Evolutionary conservation across 1,140 invertebrate species (phyloP).

Genomic region (Drosophila pandora): DNA sequence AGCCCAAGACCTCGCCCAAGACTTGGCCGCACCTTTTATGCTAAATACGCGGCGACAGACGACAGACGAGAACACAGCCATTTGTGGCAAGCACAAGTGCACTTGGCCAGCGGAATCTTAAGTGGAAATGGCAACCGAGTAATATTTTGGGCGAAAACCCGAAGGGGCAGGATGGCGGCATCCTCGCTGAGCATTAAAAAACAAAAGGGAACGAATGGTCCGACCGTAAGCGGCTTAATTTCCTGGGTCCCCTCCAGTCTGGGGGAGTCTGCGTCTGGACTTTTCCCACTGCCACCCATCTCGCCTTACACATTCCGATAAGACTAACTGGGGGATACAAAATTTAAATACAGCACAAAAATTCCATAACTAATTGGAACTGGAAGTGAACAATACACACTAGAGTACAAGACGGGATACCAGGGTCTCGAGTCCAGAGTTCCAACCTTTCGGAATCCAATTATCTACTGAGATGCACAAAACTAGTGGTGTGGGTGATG

Average conservation of each 20-base stretch:
- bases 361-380: constrained; percentile 65
- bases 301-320: constrained; percentile 34
- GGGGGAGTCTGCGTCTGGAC: constrained; percentile 3
- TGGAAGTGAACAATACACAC: constrained; percentile 42
- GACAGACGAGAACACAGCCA: constrained; percentile 51
- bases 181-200: constrained; percentile 60
- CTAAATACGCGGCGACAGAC: constrained; percentile 59
- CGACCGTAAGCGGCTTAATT: constrained; percentile 76
- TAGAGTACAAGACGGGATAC: background rate
- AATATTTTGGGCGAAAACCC: constrained; percentile 42
- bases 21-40: constrained; percentile 71
- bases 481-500: constrained; percentile 7
- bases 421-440: background rate
- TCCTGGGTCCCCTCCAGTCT: constrained; percentile 2
- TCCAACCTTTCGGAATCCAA: constrained; percentile 51
- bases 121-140: constrained; percentile 74
- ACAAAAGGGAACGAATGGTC: constrained; percentile 51
- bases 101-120: constrained; percentile 74
- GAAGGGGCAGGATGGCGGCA: background rate
- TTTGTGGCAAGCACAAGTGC: constrained; percentile 71
- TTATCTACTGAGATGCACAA: constrained; percentile 51
- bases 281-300: background rate
- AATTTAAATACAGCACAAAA: constrained; percentile 51
- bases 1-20: constrained; percentile 23
- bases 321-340: constrained; percentile 41